phyloP scores from a whole-genome alignment of 2,888 invertebrate species.

The Rhodophaea formosa region DNA sequence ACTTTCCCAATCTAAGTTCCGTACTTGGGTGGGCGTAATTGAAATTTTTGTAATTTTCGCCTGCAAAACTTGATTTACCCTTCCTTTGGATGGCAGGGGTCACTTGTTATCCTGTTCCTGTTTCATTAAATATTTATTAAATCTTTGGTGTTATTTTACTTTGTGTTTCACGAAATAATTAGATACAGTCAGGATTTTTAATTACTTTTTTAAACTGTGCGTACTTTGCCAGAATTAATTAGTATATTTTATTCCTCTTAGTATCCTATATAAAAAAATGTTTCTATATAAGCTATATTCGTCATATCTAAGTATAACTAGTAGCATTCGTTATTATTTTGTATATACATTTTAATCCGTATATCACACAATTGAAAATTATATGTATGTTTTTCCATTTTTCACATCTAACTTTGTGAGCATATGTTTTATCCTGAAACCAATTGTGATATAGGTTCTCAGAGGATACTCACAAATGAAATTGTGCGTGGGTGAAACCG shows the following conservation, averaged over 20 bases:
- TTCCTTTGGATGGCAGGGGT: not conserved
- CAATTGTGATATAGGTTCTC: no score
- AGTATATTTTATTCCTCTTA: not conserved
- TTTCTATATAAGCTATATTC: no score
- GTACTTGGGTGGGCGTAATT: constrained; percentile 10
- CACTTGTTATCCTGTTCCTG: not conserved
- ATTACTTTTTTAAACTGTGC: not conserved
- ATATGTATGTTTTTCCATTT: no score
- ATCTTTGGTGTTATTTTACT: not conserved
- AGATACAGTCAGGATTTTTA: not conserved
- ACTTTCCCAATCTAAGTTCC: constrained; percentile 22
- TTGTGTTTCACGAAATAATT: not conserved
- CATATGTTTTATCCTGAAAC: no score
- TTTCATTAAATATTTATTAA: constrained; percentile 4
- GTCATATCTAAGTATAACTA: no score
- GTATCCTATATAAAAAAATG: no score
- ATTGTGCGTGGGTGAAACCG: no score
- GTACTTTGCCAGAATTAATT: not conserved
- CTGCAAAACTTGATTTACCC: constrained; percentile 10
- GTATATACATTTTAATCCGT: no score
- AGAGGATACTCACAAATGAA: no score
- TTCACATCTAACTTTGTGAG: no score
- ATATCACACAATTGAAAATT: no score
- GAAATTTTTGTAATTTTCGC: constrained; percentile 18
- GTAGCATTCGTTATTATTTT: no score